Conservation (phyloP, 53 echinoderm and acorn worm genomes). For the Echinarachnius parma region DNA sequence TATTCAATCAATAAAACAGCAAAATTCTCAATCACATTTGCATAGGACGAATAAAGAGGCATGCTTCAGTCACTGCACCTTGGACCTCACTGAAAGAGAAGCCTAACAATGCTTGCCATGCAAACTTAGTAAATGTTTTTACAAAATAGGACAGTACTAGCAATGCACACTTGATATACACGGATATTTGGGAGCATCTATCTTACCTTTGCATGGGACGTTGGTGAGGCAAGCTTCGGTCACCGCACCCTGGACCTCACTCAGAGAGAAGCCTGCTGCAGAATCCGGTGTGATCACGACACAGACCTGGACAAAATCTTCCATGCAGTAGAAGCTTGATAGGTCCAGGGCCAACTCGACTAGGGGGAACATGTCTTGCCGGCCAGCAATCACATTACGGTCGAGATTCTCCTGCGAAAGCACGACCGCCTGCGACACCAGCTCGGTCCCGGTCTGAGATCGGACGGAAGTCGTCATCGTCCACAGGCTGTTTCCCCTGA, state of each 20-base stretch:
- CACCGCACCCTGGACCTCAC: not conserved
- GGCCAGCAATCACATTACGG: slow-evolving; percentile 8
- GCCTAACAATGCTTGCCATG: no score
- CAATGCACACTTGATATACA: no score
- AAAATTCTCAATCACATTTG: no score
- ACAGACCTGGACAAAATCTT: slow-evolving; percentile 5
- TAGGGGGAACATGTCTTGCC: not conserved
- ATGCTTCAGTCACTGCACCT: no score
- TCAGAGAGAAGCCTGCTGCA: not conserved
- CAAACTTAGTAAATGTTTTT: no score
- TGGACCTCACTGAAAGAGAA: no score
- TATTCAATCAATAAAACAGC: no score
- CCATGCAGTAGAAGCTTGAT: slow-evolving; percentile 1
- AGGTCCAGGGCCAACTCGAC: slow-evolving; percentile 24
- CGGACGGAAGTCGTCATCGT: slow-evolving; percentile 1
- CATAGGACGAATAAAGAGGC: no score
- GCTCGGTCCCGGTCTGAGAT: not conserved
- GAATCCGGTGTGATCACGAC: not conserved
- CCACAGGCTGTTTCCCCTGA: slow-evolving; percentile 24
- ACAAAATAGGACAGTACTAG: no score
- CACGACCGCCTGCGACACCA: not conserved
- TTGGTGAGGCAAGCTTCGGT: slow-evolving; percentile 2
- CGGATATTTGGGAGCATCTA: no score
- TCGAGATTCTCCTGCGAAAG: slow-evolving; percentile 22
- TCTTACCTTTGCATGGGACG: slow-evolving; percentile 25